Evolutionary conservation across 2,797 vertebrate genomes (phyloP), one percentile per base, ranked within the genome.

Genomic region (Anguilla obscura): DNA sequence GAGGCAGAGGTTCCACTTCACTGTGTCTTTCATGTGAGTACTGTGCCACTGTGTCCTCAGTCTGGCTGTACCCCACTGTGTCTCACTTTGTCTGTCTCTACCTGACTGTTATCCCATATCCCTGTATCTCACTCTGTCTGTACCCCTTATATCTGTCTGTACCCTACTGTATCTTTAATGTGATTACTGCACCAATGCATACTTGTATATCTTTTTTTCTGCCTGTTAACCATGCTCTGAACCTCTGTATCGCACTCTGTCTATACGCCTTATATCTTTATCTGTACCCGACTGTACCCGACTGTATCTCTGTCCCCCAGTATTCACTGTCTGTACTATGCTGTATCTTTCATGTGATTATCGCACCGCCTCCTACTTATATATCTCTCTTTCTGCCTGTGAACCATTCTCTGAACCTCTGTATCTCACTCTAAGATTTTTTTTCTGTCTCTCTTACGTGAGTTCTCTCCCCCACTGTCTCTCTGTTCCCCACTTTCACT

Each of bases 1-100:
- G 84, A 91, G 98, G 27, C 99, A 99, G 86, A 97, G 99, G 83
- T 99, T 99, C 93, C 99, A 98, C 96, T 99, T 99, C 96, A 98
- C 98, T 0, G 87, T 99, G 56, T 97, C 97, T 50, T 97, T 99
- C 92, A 96, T 93, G 99, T 99, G 92, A 98, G 98, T 94, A 60
- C 85, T 24, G 21, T 12, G n/a, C 60, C 60, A 2, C 50, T 36
- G 27, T 79, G 36, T 24, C 40, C 6, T 36, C 30, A 7, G 60
- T 85, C 10, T 40, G 45, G 7, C 52, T 85, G 18, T 60, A 21
- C 14, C 21, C 0, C 56, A 33, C n/a, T 30, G 56, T 18, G 76
- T 86, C 74, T 84, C 8, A 18, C n/a, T 48, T 45, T 33, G 27
- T 12, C 48, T 12, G 6, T n/a, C 54, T 14, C 54, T 54, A 6